A percentile compares a stretch with the other conserved stretches of the same genome.
Conservation (phyloP, 1,140 invertebrate species). For the Steinernema khuongi region DNA sequence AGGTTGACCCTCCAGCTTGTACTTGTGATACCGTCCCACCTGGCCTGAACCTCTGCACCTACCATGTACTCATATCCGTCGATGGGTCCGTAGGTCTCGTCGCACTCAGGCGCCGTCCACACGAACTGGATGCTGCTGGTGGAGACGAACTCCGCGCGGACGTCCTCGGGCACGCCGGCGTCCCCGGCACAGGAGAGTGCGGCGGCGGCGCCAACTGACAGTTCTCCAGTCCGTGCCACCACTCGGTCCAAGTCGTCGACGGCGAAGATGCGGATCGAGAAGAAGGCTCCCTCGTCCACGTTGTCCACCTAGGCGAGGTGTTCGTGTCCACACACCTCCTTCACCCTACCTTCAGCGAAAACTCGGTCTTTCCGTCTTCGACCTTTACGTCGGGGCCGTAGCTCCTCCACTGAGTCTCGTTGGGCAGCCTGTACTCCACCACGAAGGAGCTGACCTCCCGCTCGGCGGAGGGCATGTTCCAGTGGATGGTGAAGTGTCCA, state of each 20-base stretch:
- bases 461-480: constrained; percentile 39
- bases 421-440: constrained; percentile 49
- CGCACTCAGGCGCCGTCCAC: constrained; percentile 51
- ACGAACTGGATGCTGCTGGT: constrained; percentile 24
- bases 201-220: constrained; percentile 36
- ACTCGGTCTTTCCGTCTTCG: constrained; percentile 30
- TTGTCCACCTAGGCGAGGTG: constrained; percentile 22
- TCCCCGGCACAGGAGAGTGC: constrained; percentile 36
- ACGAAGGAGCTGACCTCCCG: constrained; percentile 38
- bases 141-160: constrained; percentile 37
- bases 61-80: constrained; percentile 58
- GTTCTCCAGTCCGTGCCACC: constrained; percentile 49
- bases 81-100: constrained; percentile 42
- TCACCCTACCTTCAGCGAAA: constrained; percentile 31
- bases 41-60: too few species aligned
- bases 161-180: constrained; percentile 39
- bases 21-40: too few species aligned
- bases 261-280: constrained; percentile 48
- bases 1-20: too few species aligned
- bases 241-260: constrained; percentile 42
- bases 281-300: constrained; percentile 38
- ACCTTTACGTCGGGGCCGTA: constrained; percentile 36
- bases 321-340: constrained; percentile 29
- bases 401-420: constrained; percentile 51
- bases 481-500: constrained; percentile 49